A percentile compares a stretch with the other conserved stretches of the same genome.
These are phyloP conservation scores for Eupleurogrammus muticus DNA, from an alignment of 2,797 vertebrate genomes.

Conservation along the genomic window DNA sequence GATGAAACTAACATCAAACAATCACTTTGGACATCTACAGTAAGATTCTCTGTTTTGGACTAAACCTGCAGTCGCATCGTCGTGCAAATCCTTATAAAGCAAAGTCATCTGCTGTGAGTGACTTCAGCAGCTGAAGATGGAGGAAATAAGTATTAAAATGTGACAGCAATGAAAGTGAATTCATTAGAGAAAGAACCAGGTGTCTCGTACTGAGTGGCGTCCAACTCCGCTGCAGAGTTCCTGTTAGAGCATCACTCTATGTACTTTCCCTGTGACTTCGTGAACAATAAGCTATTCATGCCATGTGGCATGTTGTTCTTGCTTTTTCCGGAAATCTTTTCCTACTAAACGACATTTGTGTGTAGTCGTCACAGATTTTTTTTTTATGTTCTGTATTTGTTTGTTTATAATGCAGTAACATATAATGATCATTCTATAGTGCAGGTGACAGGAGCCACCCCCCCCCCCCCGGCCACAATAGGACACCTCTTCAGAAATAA, in stretches of 20 bases:
- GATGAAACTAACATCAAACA: background rate
- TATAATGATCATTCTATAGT: background rate
- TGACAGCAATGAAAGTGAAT: background rate
- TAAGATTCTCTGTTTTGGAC: background rate
- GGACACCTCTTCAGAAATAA: constrained; percentile 68
- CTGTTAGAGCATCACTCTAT: constrained; percentile 37
- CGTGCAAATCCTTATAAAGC: background rate
- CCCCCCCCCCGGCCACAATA: constrained; percentile 40
- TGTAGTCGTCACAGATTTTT: background rate
- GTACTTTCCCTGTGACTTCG: constrained; percentile 45
- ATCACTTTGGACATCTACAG: background rate
- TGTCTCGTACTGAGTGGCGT: constrained; percentile 2
- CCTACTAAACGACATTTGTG: background rate
- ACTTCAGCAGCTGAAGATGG: background rate
- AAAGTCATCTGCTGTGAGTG: background rate
- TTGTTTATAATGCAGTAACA: background rate
- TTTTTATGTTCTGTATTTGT: too few relatives aligned
- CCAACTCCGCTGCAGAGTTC: constrained; percentile 6
- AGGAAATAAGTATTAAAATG: background rate
- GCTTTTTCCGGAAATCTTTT: constrained; percentile 18
- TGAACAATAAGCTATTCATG: constrained; percentile 39
- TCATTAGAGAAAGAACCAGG: background rate
- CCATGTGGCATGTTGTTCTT: constrained; percentile 34
- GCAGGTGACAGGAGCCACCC: constrained; percentile 46
- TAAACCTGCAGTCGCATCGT: background rate